Percentiles rank a stretch among this genome's conserved stretches.
Evolutionary conservation across 1,140 invertebrate genomes (phyloP).

Genomic region (Phymorhynchus buccinoides): DNA sequence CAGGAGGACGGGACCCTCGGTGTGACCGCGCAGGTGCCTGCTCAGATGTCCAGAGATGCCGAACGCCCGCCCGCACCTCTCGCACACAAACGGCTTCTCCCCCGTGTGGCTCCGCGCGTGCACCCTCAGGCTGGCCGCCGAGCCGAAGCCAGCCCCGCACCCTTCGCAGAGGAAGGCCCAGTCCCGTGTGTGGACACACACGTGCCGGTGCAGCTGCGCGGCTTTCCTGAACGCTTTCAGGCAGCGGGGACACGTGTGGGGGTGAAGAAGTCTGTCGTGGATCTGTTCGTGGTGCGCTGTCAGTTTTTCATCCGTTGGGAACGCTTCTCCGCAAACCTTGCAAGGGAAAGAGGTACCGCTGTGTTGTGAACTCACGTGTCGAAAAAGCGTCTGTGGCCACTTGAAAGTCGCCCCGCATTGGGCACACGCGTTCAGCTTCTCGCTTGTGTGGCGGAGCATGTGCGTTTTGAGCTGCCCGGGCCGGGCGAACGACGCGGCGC

Average conservation of each 20-base stretch:
- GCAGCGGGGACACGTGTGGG: constrained; percentile 18
- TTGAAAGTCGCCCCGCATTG: constrained; percentile 98
- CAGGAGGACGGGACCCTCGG: constrained; percentile 11
- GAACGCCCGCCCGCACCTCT: constrained; percentile 91
- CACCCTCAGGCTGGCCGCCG: constrained; percentile 87
- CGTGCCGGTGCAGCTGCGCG: not conserved
- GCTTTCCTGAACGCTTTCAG: not conserved
- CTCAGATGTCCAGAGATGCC: constrained; percentile 20
- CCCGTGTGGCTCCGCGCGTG: constrained; percentile 94
- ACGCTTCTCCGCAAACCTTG: not conserved
- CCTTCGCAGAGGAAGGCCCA: not conserved
- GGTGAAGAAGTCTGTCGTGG: not conserved
- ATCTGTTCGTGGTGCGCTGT: not conserved
- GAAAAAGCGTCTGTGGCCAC: constrained; percentile 98
- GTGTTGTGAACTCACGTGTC: constrained; percentile 79
- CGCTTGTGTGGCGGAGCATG: constrained; percentile 81
- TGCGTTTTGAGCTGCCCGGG: constrained; percentile 7
- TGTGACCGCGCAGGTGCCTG: constrained; percentile 28
- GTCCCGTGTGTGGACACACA: not conserved
- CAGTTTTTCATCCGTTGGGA: not conserved
- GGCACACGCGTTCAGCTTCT: constrained; percentile 98
- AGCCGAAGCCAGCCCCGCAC: constrained; percentile 11
- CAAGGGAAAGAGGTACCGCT: not conserved
- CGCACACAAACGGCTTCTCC: constrained; percentile 79
- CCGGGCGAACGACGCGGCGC: constrained; percentile 85